phyloP scores from a whole-genome alignment of 1,140 invertebrate genomes.

The fruit fly (Drosophila melanogaster) region DNA sequence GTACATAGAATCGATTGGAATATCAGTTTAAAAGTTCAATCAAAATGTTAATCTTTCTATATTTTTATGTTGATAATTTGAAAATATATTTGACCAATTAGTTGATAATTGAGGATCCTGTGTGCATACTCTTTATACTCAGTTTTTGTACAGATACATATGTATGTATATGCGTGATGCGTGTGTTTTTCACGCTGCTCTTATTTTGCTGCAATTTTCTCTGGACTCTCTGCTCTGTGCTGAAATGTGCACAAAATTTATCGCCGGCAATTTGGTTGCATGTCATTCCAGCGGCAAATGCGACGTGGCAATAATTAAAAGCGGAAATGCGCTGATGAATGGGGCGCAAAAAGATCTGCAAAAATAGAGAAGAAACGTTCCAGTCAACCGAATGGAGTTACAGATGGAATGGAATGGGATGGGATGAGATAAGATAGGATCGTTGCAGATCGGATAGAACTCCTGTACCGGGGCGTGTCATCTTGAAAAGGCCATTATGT shows the following conservation, averaged over 20 bases:
- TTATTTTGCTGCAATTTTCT: constrained; percentile 9
- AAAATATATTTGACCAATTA: too few species aligned
- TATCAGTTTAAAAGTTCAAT: not conserved
- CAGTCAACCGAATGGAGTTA: not conserved
- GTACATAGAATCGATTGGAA: not conserved
- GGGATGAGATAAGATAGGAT: not conserved
- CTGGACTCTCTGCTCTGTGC: constrained; percentile 20
- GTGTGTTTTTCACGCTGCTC: not conserved
- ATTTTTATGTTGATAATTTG: not conserved
- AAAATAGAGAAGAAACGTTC: not conserved
- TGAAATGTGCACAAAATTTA: constrained; percentile 77
- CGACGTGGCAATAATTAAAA: constrained; percentile 80
- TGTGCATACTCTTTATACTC: not conserved
- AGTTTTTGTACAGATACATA: not conserved
- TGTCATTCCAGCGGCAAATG: constrained; percentile 64
- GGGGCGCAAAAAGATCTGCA: constrained; percentile 24
- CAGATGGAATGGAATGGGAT: not conserved
- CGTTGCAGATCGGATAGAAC: not conserved
- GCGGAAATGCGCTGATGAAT: constrained; percentile 71
- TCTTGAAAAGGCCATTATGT: constrained; percentile 23
- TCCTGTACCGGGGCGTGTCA: constrained; percentile 21
- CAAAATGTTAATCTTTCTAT: not conserved
- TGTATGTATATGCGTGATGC: too few species aligned
- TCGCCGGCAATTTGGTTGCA: constrained; percentile 81
- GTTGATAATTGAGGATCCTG: too few species aligned